Conservation (phyloP, 1,140 invertebrate species). For the Zeugodacus cucurbitae region DNA sequence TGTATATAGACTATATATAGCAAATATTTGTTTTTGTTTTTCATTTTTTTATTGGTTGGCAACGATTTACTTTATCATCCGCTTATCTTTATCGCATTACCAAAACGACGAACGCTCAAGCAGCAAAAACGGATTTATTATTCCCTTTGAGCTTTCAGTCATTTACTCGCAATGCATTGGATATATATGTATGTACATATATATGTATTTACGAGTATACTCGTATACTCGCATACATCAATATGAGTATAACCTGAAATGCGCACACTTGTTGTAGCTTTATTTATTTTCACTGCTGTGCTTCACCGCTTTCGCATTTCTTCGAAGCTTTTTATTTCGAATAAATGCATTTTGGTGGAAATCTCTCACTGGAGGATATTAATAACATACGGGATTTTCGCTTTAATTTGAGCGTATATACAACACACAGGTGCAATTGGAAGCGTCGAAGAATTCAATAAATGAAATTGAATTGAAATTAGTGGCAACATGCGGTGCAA, state of each 20-base stretch:
- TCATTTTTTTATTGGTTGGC: not conserved
- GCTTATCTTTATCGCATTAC: constrained; percentile 27
- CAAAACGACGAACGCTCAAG: not conserved
- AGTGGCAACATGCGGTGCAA: not conserved
- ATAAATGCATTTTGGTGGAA: not conserved
- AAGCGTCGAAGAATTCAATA: not conserved
- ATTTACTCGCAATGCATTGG: not conserved
- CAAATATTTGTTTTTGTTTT: not conserved
- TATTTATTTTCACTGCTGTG: not conserved
- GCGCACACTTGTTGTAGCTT: not conserved
- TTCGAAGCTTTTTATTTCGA: not conserved
- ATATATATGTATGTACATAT: not conserved
- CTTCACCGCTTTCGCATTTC: not conserved
- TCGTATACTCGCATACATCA: not conserved
- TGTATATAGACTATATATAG: not conserved
- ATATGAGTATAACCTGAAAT: not conserved
- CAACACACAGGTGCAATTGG: not conserved
- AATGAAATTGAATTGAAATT: constrained; percentile 21
- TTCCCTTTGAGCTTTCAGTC: constrained; percentile 15
- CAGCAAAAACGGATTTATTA: constrained; percentile 8
- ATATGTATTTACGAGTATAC: not conserved
- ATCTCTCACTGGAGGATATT: not conserved
- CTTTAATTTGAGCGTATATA: not conserved
- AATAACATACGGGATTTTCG: not conserved
- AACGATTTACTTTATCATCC: constrained; percentile 2